Percentiles rank a stretch among this genome's conserved stretches.
phyloP scores from a whole-genome alignment of 2,888 invertebrate genomes.

The Tipula lateralis region DNA sequence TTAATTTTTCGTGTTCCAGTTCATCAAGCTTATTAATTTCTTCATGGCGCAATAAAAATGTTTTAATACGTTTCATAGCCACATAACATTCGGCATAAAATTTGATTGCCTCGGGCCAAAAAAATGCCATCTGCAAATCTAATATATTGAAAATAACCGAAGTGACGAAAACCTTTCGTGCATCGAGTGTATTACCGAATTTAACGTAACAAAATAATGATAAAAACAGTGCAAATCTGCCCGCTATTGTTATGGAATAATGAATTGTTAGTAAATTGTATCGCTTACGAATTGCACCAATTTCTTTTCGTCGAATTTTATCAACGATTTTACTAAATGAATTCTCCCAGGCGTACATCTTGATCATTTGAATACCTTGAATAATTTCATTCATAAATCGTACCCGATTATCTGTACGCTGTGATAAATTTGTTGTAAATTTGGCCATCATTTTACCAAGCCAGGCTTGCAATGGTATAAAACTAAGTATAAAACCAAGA shows the following conservation, averaged over 20 bases:
- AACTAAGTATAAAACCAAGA: constrained; percentile 63
- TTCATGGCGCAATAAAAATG: constrained; percentile 52
- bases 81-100: constrained; percentile 72
- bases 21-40: constrained; percentile 35
- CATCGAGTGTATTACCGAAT: constrained; percentile 61
- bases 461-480: constrained; percentile 70
- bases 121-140: constrained; percentile 71
- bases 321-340: constrained; percentile 71
- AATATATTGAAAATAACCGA: constrained; percentile 77
- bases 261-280: constrained; percentile 64
- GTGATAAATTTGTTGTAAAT: constrained; percentile 64
- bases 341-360: constrained; percentile 86
- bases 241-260: constrained; percentile 69
- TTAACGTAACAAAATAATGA: constrained; percentile 67
- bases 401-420: constrained; percentile 78
- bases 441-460: constrained; percentile 64
- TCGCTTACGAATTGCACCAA: constrained; percentile 61
- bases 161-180: constrained; percentile 72
- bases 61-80: constrained; percentile 65
- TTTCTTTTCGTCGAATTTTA: constrained; percentile 66
- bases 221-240: constrained; percentile 71
- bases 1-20: not conserved
- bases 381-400: constrained; percentile 74
- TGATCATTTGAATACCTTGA: constrained; percentile 60
- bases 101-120: constrained; percentile 73